A percentile compares a stretch with the other conserved stretches of the same genome.
These are phyloP conservation scores for Amorpha juglandis DNA, from an alignment of 2,888 invertebrate species.

Conservation along the genomic window DNA sequence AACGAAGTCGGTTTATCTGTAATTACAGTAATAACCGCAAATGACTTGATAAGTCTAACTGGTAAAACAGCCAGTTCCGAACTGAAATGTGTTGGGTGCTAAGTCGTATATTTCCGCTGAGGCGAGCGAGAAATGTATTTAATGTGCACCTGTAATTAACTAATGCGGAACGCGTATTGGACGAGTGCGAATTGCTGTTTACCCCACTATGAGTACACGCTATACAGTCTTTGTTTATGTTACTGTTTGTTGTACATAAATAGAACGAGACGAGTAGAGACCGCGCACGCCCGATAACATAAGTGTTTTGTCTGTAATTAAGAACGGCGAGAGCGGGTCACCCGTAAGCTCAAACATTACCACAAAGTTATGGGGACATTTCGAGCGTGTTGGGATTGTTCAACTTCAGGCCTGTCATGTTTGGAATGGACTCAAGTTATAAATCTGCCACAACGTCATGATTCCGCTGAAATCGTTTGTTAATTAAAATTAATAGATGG, in stretches of 20 bases:
- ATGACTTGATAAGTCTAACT: constrained; percentile 41
- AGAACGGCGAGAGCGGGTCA: constrained; percentile 70
- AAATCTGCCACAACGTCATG: constrained; percentile 59
- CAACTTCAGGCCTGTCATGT: constrained; percentile 65
- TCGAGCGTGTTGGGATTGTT: constrained; percentile 64
- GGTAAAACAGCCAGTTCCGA: constrained; percentile 13
- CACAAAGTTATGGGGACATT: constrained; percentile 73
- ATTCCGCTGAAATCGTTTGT: constrained; percentile 52
- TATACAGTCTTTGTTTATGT: constrained; percentile 65
- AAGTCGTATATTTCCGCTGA: constrained; percentile 32
- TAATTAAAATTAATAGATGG: constrained; percentile 52
- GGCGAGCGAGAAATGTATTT: constrained; percentile 51
- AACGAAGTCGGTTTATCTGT: constrained; percentile 27
- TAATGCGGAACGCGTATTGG: constrained; percentile 45
- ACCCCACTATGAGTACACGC: constrained; percentile 46
- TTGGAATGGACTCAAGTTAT: constrained; percentile 57
- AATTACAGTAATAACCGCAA: constrained; percentile 46
- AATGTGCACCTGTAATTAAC: constrained; percentile 51
- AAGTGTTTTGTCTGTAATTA: constrained; percentile 81
- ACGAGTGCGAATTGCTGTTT: constrained; percentile 62
- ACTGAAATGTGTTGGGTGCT: constrained; percentile 13
- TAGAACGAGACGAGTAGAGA: constrained; percentile 68
- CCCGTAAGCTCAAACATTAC: constrained; percentile 61
- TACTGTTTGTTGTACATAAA: constrained; percentile 70
- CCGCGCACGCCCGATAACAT: constrained; percentile 64